A percentile compares a stretch with the other conserved stretches of the same genome.
Conservation (phyloP, 2,888 invertebrate species). For the Melanargia galathea region DNA sequence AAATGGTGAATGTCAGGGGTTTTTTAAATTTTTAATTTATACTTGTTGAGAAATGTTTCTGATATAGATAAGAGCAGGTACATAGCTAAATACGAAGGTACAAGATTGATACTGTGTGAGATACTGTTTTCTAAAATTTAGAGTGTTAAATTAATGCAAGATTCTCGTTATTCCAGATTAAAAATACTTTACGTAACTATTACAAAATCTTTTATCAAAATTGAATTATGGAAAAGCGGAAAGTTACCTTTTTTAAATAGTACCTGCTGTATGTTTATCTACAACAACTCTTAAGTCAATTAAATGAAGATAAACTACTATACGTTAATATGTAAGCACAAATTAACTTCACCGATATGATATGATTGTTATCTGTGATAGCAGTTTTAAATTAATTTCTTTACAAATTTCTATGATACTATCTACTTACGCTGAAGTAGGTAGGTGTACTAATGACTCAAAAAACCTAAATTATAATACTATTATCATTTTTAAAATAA, state of each 20-base stretch:
- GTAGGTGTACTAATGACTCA: not conserved
- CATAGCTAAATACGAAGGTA: no score
- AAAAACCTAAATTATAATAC: not conserved
- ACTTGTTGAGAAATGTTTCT: no score
- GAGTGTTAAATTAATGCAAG: no score
- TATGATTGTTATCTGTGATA: not conserved
- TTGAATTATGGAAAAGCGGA: not conserved
- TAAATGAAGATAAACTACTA: not conserved
- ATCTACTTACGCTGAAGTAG: not conserved
- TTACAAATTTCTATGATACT: not conserved
- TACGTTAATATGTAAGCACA: not conserved
- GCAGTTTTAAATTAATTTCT: slow-evolving; percentile 4
- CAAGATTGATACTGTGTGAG: no score
- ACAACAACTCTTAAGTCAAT: not conserved
- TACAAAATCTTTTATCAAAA: not conserved
- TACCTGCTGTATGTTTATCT: not conserved
- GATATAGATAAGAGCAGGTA: no score
- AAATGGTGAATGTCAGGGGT: no score
- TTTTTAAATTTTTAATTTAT: no score
- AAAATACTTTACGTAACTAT: no score
- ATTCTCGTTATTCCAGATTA: no score
- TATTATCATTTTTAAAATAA: not conserved
- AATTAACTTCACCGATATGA: not conserved
- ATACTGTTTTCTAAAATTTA: no score
- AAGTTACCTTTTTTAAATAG: not conserved